phyloP scores from a whole-genome alignment of 1,140 invertebrate genomes.

The Drosophila nebulosa region DNA sequence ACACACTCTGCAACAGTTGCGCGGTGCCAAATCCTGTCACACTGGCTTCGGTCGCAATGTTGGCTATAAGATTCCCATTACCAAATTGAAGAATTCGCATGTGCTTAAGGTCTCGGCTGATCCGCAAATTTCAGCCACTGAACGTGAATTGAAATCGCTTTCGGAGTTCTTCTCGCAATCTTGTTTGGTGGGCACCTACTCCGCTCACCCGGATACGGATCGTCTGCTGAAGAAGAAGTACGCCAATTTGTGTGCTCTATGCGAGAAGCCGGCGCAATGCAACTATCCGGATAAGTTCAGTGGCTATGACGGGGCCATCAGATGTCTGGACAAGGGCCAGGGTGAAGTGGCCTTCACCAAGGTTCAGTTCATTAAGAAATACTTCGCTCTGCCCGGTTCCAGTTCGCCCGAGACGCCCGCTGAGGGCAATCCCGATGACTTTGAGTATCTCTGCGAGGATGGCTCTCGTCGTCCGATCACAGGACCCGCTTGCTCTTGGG shows the following conservation, averaged over 20 bases:
- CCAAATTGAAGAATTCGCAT: slow-evolving; percentile 86
- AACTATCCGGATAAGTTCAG: slow-evolving; percentile 91
- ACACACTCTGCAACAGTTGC: slow-evolving; percentile 84
- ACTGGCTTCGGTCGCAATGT: slow-evolving; percentile 90
- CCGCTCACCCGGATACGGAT: slow-evolving; percentile 87
- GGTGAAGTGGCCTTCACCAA: slow-evolving; percentile 93
- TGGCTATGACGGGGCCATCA: slow-evolving; percentile 91
- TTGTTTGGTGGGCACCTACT: slow-evolving; percentile 91
- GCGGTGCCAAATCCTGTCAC: slow-evolving; percentile 89
- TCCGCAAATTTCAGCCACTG: slow-evolving; percentile 86
- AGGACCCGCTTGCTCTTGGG: slow-evolving; percentile 88
- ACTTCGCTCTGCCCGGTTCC: slow-evolving; percentile 84
- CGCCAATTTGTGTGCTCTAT: slow-evolving; percentile 87
- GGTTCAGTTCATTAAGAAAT: slow-evolving; percentile 88
- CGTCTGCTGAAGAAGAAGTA: slow-evolving; percentile 86
- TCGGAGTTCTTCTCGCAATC: slow-evolving; percentile 88
- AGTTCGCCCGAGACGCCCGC: slow-evolving; percentile 16
- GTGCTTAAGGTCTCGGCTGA: slow-evolving; percentile 86
- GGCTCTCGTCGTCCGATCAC: slow-evolving; percentile 86
- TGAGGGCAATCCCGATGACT: slow-evolving; percentile 83
- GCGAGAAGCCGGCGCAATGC: slow-evolving; percentile 87
- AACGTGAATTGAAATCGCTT: slow-evolving; percentile 88
- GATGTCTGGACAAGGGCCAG: slow-evolving; percentile 89
- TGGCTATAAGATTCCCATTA: slow-evolving; percentile 89
- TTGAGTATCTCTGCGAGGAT: slow-evolving; percentile 90